Base-by-base conservation (phyloP, 2,888 invertebrate species). In the Pomacea canaliculata region DNA sequence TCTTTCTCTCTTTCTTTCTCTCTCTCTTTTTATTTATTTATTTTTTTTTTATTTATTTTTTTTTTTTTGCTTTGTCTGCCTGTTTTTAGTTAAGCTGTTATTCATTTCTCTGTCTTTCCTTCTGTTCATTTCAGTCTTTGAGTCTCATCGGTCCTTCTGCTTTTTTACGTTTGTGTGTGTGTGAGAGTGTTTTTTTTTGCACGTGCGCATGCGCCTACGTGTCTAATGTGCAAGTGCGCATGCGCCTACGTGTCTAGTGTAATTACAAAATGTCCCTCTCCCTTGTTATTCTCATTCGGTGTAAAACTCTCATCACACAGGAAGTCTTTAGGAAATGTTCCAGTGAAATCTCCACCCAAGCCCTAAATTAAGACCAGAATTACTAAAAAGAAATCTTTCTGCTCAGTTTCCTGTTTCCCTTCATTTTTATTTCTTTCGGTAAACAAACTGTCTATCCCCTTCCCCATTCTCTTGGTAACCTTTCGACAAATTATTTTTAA, bases 1-100 rank as follows among this genome's bases (percentile, higher is more conserved):
- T 69, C 12, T 69, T 49, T 69, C 69, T 69, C 19, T 49, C 69
- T 49, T 23, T 69, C 69, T 69, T 51, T 69, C 69, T 68, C 68
- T 68, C 48, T 49, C 68, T 68, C 68, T 23, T 13, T 63, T 18
- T 63, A 1, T 23, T 18, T 13, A 1, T 63, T 63, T 23, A 7
- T 46, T 23, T 46, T 27, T 37, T 37, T 49, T 37, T 9, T 18
- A 1, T 18, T n/a, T 48, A 8, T 68, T 16, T 46, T 16, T 48
- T 19, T 37, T 7, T 46, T 10, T 3, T 8, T 46, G 2, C 16
- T 48, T 49, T 68, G n/a, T 49, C 19, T 69, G 12, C 23, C 27
- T 51, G 23, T 69, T 0, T 37, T 37, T 37, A 37, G 19, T 9
- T 51, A 0, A 18, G n/a, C 27, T n/a, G 48, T 13, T 8, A 10